Conservation (phyloP, 1,140 invertebrate species). For the Harpegnathos saltator region DNA sequence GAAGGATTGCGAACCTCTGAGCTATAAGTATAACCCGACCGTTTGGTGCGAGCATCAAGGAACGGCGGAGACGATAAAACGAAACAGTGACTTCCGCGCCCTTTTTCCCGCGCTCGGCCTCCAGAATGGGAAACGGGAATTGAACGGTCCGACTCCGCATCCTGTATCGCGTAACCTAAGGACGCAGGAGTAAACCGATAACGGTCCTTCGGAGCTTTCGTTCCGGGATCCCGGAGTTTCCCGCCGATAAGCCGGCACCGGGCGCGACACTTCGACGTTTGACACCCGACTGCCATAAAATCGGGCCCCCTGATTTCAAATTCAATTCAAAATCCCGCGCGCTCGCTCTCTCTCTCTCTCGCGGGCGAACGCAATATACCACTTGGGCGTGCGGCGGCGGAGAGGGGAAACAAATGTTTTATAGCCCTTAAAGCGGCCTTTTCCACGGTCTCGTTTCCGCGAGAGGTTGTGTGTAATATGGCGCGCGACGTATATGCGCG, state of each 20-base stretch:
- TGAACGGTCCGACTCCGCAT: constrained; percentile 48
- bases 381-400: constrained; percentile 60
- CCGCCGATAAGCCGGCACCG: constrained; percentile 50
- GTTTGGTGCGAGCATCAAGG: constrained; percentile 39
- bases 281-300: constrained; percentile 81
- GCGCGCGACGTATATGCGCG: neutral
- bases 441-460: constrained; percentile 71
- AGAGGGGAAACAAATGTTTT: constrained; percentile 83
- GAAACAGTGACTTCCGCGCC: constrained; percentile 32
- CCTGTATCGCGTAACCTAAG: constrained; percentile 64
- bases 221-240: constrained; percentile 41
- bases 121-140: constrained; percentile 56
- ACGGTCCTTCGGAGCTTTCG: constrained; percentile 51
- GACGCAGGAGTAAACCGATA: constrained; percentile 70
- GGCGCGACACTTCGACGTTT: constrained; percentile 75
- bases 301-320: constrained; percentile 82
- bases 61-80: constrained; percentile 36
- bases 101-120: constrained; percentile 5
- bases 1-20: neutral
- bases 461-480: constrained; percentile 49
- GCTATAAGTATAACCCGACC: constrained; percentile 27
- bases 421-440: constrained; percentile 81
- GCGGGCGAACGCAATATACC: constrained; percentile 76
- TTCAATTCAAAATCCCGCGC: constrained; percentile 82
- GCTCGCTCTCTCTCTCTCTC: no score